Evolutionary conservation across 2,888 invertebrate species (phyloP), one percentile per base, ranked within the genome.

Genomic region (Drosophila testacea): DNA sequence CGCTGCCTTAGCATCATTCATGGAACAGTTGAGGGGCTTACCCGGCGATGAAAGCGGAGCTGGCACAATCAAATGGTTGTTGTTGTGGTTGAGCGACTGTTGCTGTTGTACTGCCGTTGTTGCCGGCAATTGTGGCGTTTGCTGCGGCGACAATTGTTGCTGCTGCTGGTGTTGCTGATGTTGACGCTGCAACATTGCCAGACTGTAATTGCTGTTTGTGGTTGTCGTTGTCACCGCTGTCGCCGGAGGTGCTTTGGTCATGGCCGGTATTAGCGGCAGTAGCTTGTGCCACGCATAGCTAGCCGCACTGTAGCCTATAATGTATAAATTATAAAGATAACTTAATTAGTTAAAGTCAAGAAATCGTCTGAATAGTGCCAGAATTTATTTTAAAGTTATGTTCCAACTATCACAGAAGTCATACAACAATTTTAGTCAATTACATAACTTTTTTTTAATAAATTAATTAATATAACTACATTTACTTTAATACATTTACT

Each of bases 211-310:
- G 56, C 80, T 83, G 46, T 81, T 83, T 47, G 85, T 79, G 74
- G 81, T 78, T 30, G 83, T 77, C 50, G 81, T 70, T 42, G 86
- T 83, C 69, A 86, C 66, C 22, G 22, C 22, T 22, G 22, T 44
- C 5, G 64, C 61, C 51, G 72, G 50, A 10, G 83, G 41, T 27
- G 83, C 75, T 67, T 88, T 88, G 67, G 78, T 81, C 81, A 83
- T 82, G 79, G 84, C 69, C 61, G 90, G 87, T 79, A 91, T 88
- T 61, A 88, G 90, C 69, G 93, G 93, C 90, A 93, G 89, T 78
- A 93, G 89, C 83, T 92, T 91, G 74, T 91, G 92, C 93, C 93
- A 93, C 75, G 89, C 90, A 91, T 83, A 91, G 91, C 90, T 92
- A 89, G 91, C 92, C 90, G 92, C 89, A 88, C 90, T 92, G 92